Percentiles rank a stretch among this genome's conserved stretches.
These are phyloP conservation scores for Corythucha ciliata DNA, from an alignment of 2,888 invertebrate species.

Conservation along the genomic window DNA sequence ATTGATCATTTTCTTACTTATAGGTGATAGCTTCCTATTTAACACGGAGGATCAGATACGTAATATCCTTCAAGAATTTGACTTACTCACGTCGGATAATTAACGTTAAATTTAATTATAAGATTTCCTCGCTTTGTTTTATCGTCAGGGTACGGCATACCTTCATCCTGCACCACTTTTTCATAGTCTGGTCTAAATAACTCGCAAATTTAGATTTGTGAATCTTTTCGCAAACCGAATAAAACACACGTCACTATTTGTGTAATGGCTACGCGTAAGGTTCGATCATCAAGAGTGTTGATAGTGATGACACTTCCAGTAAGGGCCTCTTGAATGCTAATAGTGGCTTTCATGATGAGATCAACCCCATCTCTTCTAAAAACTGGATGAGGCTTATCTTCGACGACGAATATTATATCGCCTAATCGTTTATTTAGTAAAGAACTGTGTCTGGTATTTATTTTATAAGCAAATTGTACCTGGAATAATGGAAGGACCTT, in stretches of 20 bases:
- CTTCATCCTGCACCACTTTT: conserved; percentile 61
- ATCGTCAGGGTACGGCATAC: conserved; percentile 57
- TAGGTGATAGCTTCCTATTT: too few species aligned
- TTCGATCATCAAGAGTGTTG: conserved; percentile 59
- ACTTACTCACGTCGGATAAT: conserved; percentile 49
- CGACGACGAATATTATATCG: conserved; percentile 63
- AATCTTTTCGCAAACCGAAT: not conserved
- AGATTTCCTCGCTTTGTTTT: conserved; percentile 57
- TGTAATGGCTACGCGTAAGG: conserved; percentile 56
- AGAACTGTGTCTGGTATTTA: not conserved
- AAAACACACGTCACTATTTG: conserved; percentile 55
- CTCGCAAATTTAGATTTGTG: not conserved
- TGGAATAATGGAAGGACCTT: conserved; percentile 60
- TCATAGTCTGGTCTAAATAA: conserved; percentile 51
- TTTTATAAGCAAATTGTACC: conserved; percentile 39
- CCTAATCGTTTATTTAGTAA: conserved; percentile 42
- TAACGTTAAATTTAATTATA: conserved; percentile 55
- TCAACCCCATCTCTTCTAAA: conserved; percentile 60
- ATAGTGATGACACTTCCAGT: conserved; percentile 58
- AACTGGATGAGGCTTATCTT: conserved; percentile 58
- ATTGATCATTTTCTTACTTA: conserved; percentile 25
- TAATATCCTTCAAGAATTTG: not conserved
- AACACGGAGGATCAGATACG: not conserved
- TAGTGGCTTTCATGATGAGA: conserved; percentile 51
- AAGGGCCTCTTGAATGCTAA: conserved; percentile 61